Conservation (phyloP, 2,888 invertebrate species). For the Lepidochrysops patricia region DNA sequence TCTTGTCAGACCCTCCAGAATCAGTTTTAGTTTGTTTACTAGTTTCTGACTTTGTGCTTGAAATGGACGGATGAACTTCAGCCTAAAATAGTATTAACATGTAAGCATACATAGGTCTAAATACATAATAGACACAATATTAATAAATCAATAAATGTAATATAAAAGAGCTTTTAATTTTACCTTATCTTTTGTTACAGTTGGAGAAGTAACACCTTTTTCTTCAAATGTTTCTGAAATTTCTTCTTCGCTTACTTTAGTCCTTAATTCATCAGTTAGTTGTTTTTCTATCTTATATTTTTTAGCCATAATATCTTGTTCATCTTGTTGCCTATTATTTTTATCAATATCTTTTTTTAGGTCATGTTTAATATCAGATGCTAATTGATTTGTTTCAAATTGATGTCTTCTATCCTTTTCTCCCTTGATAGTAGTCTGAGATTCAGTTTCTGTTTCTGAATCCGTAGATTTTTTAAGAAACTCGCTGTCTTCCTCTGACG, state of each 20-base stretch:
- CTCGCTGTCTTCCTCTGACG: constrained; percentile 70
- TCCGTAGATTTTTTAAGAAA: constrained; percentile 70
- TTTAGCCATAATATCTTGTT: constrained; percentile 31
- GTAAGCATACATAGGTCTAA: too few relatives aligned
- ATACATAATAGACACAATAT: too few relatives aligned
- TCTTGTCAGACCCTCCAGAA: constrained; percentile 57
- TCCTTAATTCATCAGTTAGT: constrained; percentile 43
- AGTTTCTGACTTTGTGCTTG: constrained; percentile 55
- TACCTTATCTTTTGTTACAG: constrained; percentile 47
- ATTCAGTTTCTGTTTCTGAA: constrained; percentile 72
- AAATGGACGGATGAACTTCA: constrained; percentile 48
- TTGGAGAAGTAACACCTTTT: constrained; percentile 50
- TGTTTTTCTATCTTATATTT: constrained; percentile 45
- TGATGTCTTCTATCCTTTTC: constrained; percentile 49
- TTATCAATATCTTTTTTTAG: constrained; percentile 33
- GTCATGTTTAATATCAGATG: constrained; percentile 34
- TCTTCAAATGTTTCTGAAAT: constrained; percentile 51
- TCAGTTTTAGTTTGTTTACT: constrained; percentile 64
- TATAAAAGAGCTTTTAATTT: too few relatives aligned
- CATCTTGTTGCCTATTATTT: constrained; percentile 35
- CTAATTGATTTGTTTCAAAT: constrained; percentile 36
- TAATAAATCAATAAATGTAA: too few relatives aligned
- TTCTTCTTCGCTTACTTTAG: constrained; percentile 54
- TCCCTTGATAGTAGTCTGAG: constrained; percentile 62
- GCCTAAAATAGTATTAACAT: constrained; percentile 39